Conservation (phyloP, 2,113 vertebrate genomes). For the Xenopus borealis region DNA sequence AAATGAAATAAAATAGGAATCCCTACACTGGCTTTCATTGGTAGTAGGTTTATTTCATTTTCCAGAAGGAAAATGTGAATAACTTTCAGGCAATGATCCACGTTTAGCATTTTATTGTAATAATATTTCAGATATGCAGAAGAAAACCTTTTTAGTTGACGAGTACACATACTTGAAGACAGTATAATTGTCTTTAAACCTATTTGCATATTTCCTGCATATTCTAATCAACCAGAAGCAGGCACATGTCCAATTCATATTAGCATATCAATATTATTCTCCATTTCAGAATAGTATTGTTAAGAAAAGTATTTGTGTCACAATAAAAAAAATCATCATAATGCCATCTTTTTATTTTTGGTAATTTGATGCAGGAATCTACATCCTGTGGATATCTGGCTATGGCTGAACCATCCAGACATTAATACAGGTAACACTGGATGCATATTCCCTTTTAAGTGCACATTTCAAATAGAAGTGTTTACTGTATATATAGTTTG, state of each 20-base stretch:
- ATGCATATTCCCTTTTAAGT: too few relatives aligned
- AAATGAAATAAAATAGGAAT: too few relatives aligned
- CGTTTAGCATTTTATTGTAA: constrained; percentile 34
- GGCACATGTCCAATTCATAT: neutral
- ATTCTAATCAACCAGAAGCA: neutral
- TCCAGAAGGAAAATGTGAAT: constrained; percentile 20
- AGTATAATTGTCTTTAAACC: constrained; percentile 12
- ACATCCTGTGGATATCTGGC: too few relatives aligned
- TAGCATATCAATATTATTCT: neutral
- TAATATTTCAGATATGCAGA: constrained; percentile 36
- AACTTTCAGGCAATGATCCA: constrained; percentile 28
- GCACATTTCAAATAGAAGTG: too few relatives aligned
- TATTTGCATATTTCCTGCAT: constrained; percentile 6
- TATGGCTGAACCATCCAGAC: too few relatives aligned
- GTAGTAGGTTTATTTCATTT: too few relatives aligned
- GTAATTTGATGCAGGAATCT: too few relatives aligned
- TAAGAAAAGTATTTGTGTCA: neutral
- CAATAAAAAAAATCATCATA: too few relatives aligned
- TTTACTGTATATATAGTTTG: too few relatives aligned
- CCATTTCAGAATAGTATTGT: neutral
- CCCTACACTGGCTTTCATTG: too few relatives aligned
- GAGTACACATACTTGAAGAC: constrained; percentile 18
- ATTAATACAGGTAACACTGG: too few relatives aligned
- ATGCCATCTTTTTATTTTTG: too few relatives aligned
- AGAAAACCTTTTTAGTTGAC: constrained; percentile 14